Evolutionary conservation across 2,113 vertebrate species (phyloP).

Genomic region (Pachyramphus minor): DNA sequence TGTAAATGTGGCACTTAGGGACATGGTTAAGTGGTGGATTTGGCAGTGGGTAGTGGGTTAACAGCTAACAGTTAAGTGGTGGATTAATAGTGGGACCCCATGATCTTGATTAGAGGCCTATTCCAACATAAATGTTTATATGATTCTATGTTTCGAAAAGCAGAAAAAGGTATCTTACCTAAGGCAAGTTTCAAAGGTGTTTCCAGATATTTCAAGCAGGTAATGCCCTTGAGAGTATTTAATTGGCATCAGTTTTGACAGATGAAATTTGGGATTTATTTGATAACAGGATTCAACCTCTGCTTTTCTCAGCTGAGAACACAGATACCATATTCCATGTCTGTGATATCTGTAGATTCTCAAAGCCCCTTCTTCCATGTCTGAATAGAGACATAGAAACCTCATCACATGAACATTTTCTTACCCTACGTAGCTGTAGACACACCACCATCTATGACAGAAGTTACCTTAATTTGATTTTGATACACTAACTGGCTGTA

Average conservation of each 20-base stretch:
- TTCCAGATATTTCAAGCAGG: background rate
- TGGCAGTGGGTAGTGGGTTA: too few species aligned
- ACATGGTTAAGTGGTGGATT: background rate
- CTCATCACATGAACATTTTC: background rate
- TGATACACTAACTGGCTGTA: background rate
- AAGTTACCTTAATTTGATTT: background rate
- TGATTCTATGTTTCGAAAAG: background rate
- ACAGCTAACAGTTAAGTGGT: too few species aligned
- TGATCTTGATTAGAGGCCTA: background rate
- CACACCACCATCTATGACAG: background rate
- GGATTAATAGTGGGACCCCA: background rate
- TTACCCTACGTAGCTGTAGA: background rate
- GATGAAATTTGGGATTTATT: background rate
- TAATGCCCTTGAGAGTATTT: background rate
- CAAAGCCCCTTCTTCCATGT: background rate
- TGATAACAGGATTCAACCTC: background rate
- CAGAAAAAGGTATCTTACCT: background rate
- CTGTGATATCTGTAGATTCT: background rate
- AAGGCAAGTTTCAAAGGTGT: background rate
- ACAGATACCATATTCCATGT: accelerated
- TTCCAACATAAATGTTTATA: background rate
- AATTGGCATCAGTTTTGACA: background rate
- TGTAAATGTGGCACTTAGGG: background rate
- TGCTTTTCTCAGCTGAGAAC: background rate
- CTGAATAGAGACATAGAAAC: background rate